Percentiles rank a stretch among this genome's conserved stretches.
Evolutionary conservation across 2,888 invertebrate species (phyloP).

Genomic region (Hydriomena furcata): DNA sequence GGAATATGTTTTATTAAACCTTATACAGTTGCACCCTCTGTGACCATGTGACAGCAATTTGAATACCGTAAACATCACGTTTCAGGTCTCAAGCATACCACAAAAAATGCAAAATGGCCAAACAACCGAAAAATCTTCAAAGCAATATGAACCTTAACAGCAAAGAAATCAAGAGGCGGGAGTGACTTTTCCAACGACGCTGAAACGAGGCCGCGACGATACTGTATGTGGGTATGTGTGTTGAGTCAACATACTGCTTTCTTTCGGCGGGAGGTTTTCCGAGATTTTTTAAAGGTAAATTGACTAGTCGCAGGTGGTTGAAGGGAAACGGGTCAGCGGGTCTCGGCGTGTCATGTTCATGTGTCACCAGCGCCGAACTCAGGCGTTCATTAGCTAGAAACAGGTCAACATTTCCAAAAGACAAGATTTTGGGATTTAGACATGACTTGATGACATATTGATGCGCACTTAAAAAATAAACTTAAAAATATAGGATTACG

Average conservation of each 20-base stretch:
- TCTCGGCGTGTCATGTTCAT: conserved; percentile 77
- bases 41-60: conserved; percentile 67
- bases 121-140: conserved; percentile 45
- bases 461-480: no score
- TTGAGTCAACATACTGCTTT: conserved; percentile 78
- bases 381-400: background rate
- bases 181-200: conserved; percentile 56
- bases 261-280: conserved; percentile 69
- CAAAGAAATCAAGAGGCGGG: conserved; percentile 60
- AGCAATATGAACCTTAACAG: conserved; percentile 60
- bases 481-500: no score
- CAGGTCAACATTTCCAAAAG: no score
- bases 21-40: conserved; percentile 45
- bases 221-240: conserved; percentile 66
- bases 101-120: conserved; percentile 44
- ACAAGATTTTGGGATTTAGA: no score
- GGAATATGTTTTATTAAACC: conserved; percentile 50
- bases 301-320: conserved; percentile 76
- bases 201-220: conserved; percentile 71
- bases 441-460: no score
- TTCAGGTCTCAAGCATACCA: conserved; percentile 68
- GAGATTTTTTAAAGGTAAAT: conserved; percentile 78
- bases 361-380: conserved; percentile 68
- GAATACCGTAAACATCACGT: conserved; percentile 73
- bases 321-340: conserved; percentile 79